Evolutionary conservation across 2,113 vertebrate genomes (phyloP).

Genomic region (Talpa occidentalis): DNA sequence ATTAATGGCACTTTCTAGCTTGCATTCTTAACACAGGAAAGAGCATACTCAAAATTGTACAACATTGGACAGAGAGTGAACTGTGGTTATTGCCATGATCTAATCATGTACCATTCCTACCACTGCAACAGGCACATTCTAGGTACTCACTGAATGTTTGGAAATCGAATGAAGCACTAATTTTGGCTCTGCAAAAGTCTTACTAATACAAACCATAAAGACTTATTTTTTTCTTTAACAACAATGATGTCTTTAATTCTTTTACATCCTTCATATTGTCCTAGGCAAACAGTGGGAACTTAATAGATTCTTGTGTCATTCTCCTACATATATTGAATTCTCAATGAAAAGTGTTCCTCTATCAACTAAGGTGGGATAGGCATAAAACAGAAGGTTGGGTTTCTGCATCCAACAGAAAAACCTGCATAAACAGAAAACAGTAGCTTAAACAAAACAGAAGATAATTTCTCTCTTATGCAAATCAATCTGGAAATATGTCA

Average conservation of each 20-base stretch:
- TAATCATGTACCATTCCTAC: neutral
- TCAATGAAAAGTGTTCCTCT: neutral
- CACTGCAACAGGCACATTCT: neutral
- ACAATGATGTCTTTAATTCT: neutral
- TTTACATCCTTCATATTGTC: neutral
- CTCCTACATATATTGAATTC: neutral
- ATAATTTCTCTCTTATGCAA: neutral
- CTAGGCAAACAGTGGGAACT: neutral
- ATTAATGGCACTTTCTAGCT: neutral
- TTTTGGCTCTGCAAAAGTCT: neutral
- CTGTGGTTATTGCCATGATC: neutral
- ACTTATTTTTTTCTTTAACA: conserved; percentile 37
- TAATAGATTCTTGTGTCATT: neutral
- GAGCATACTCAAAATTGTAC: neutral
- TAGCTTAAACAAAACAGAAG: neutral
- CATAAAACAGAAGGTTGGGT: no score
- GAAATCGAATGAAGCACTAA: neutral
- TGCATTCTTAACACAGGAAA: neutral
- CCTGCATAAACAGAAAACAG: neutral
- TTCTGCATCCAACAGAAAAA: neutral
- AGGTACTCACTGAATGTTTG: neutral
- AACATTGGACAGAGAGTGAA: neutral
- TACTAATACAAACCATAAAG: neutral
- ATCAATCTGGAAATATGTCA: neutral
- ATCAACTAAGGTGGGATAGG: neutral